Conservation (phyloP, 1,140 invertebrate species). For the Trachelipus rathkii region DNA sequence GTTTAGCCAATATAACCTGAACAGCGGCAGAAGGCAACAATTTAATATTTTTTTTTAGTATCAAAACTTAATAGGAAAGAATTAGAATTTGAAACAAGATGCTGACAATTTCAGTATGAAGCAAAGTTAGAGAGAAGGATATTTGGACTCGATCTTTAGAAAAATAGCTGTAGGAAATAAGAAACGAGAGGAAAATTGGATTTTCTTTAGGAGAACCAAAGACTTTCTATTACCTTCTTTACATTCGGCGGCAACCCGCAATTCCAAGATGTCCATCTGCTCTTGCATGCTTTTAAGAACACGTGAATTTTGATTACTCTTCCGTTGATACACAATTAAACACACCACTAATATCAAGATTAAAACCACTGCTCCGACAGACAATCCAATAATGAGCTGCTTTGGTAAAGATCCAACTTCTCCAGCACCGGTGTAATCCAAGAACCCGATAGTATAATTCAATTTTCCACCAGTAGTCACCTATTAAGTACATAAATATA, state of each 20-base stretch:
- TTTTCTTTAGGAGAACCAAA: too few relatives aligned
- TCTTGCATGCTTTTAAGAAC: constrained; percentile 98
- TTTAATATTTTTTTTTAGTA: too few relatives aligned
- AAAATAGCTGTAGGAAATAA: too few relatives aligned
- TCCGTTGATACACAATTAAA: constrained; percentile 88
- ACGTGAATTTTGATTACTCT: constrained; percentile 91
- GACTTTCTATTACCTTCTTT: too few relatives aligned
- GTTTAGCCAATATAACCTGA: too few relatives aligned
- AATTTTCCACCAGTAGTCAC: constrained; percentile 76
- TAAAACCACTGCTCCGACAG: constrained; percentile 58
- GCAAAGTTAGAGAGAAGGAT: too few relatives aligned
- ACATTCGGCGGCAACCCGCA: constrained; percentile 95
- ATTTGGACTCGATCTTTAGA: too few relatives aligned
- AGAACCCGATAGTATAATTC: constrained; percentile 78
- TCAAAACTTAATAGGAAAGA: too few relatives aligned
- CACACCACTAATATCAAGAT: constrained; percentile 71
- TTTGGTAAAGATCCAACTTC: constrained; percentile 71
- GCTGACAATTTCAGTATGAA: too few relatives aligned
- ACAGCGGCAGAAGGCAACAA: too few relatives aligned
- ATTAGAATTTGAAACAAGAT: too few relatives aligned
- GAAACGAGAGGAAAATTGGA: too few relatives aligned
- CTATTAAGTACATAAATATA: constrained; percentile 44
- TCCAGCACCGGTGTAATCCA: constrained; percentile 82
- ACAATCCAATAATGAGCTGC: constrained; percentile 75
- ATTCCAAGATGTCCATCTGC: constrained; percentile 98